Evolutionary conservation across 2,113 vertebrate species (phyloP).

Genomic region (Callithrix jacchus): DNA sequence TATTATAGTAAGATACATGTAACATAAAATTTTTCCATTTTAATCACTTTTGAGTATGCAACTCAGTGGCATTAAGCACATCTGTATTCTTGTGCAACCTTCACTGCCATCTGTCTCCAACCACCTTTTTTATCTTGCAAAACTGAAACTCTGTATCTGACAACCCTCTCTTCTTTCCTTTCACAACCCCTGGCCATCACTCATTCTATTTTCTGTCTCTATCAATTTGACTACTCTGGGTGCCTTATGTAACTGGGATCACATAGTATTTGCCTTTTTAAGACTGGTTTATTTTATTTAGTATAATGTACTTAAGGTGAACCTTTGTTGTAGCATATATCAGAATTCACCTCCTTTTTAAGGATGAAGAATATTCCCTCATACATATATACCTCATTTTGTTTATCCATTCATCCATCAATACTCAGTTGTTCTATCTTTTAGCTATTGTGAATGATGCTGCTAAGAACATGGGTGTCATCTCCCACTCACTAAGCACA

Average conservation of each 20-base stretch:
- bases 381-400: background rate
- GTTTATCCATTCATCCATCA: background rate
- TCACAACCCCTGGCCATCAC: background rate
- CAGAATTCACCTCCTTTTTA: background rate
- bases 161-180: background rate
- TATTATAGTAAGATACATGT: background rate
- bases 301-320: background rate
- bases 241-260: background rate
- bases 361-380: background rate
- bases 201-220: background rate
- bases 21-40: background rate
- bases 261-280: background rate
- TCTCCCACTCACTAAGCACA: background rate
- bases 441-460: background rate
- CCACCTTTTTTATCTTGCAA: background rate
- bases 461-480: background rate
- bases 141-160: background rate
- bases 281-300: background rate
- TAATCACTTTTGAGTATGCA: background rate
- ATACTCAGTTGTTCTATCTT: background rate
- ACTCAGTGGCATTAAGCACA: background rate
- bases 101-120: background rate
- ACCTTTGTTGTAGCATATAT: background rate
- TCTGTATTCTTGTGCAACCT: background rate
- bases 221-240: background rate